Percentiles rank a stretch among this genome's conserved stretches.
Conservation (phyloP, 2,797 vertebrate species). For the Pangasius sanitwongsei region DNA sequence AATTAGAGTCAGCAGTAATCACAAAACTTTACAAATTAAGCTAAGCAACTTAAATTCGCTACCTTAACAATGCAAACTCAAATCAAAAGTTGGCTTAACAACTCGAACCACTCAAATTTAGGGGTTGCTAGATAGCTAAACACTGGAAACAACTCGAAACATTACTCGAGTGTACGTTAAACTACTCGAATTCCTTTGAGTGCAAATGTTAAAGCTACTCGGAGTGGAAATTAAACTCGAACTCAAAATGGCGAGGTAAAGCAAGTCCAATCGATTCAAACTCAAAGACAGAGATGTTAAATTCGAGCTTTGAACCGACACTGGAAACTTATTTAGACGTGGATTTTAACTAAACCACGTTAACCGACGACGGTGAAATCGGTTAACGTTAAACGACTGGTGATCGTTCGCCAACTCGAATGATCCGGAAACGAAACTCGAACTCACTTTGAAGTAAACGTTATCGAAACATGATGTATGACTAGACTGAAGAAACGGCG, state of each 20-base stretch:
- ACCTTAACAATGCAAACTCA: background rate
- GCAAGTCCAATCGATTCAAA: too few relatives aligned
- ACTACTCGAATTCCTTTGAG: background rate
- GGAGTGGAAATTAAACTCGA: background rate
- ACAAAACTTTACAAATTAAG: background rate
- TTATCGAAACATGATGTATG: too few relatives aligned
- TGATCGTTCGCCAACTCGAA: background rate
- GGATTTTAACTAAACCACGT: background rate
- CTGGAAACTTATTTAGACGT: too few relatives aligned
- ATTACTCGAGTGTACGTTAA: background rate
- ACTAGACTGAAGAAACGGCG: background rate
- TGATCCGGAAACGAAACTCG: background rate
- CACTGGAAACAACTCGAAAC: background rate
- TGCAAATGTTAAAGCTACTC: background rate
- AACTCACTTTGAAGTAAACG: background rate
- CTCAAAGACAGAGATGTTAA: too few relatives aligned
- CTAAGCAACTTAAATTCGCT: background rate
- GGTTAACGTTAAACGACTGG: too few relatives aligned
- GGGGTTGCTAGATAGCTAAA: too few relatives aligned
- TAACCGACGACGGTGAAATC: too few relatives aligned
- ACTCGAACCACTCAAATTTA: background rate
- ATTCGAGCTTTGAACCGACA: too few relatives aligned
- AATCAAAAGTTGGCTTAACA: background rate
- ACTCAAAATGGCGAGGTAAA: background rate
- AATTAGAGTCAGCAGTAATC: background rate